These are phyloP conservation scores for Parasteatoda tepidariorum DNA, from an alignment of 1,140 invertebrate species.

Conservation along the genomic window DNA sequence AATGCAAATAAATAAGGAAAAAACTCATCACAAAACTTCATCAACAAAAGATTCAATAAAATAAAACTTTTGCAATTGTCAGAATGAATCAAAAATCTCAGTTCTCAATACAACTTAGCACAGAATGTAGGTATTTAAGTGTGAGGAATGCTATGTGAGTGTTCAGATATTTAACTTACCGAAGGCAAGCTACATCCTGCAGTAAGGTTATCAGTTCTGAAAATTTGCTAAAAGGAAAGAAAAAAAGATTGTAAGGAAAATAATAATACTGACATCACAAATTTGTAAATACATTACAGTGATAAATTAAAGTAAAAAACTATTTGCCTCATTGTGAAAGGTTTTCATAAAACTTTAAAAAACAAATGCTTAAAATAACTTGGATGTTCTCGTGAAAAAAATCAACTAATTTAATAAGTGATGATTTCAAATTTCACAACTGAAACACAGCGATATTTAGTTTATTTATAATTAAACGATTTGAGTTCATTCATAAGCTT, in stretches of 20 bases:
- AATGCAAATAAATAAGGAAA: not conserved
- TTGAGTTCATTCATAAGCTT: too few relatives aligned
- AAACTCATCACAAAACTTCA: too few relatives aligned
- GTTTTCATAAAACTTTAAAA: not conserved
- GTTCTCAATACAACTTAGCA: not conserved
- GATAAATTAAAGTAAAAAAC: not conserved
- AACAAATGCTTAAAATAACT: not conserved
- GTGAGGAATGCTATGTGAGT: not conserved
- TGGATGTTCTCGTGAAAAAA: not conserved
- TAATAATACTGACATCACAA: not conserved
- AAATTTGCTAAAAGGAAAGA: constrained; percentile 36
- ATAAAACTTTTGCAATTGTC: not conserved
- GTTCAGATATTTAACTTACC: not conserved
- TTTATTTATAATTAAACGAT: too few relatives aligned
- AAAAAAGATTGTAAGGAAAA: too few relatives aligned
- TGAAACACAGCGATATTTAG: too few relatives aligned
- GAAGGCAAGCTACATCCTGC: constrained; percentile 33
- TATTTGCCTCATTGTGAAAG: not conserved
- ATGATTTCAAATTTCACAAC: too few relatives aligned
- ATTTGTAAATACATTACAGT: not conserved
- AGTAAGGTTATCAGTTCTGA: constrained; percentile 30
- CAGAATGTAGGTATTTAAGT: not conserved
- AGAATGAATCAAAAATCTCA: not conserved
- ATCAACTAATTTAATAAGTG: not conserved
- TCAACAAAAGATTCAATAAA: not conserved